Base-by-base conservation (phyloP, 2,888 invertebrate genomes). In the Thera obeliscata region DNA sequence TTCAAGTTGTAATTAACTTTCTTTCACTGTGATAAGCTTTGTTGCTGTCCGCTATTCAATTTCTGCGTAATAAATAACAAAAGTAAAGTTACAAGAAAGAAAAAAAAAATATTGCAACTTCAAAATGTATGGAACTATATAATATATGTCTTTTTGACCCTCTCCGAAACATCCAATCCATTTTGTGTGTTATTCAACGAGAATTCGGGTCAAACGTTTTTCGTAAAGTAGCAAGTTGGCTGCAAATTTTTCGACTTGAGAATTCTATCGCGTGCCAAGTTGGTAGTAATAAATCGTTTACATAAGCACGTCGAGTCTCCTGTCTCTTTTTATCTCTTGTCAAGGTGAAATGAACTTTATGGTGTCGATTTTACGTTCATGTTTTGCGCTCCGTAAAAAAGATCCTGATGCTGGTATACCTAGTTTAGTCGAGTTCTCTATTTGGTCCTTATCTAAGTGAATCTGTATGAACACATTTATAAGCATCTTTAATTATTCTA, bases 191-290 rank as follows among this genome's bases (percentile, higher is more conserved):
- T 41, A 41, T 41, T 41, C 5, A 38, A 38, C 41, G 41, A 41
- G 56, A 48, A 60, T 60, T 63, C 54, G 55, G 70, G 62, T 68
- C 66, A 55, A 65, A 66, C 46, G 56, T 56, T 71, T 64, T 55
- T 60, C 36, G 66, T 58, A 61, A 54, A 57, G 50, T 54, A 62
- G 61, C 61, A 48, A 69, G 64, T 64, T 69, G 59, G 56, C 64
- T 46, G 7, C 64, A 58, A 59, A 66, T 71, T 70, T 69, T 64
- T 67, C 41, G 38, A 63, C 62, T 69, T 63, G 56, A 69, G 59
- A 61, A 65, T 69, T 55, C 56, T 65, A 60, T 72, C 67, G 61
- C 69, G 63, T 75, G 66, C 70, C 73, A 74, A 73, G 65, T 66
- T 58, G 64, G 9, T 46, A 33, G 67, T 67, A 70, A 73, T 70